Base-by-base conservation (phyloP, 2,888 invertebrate species). In the Acrobasis repandana region DNA sequence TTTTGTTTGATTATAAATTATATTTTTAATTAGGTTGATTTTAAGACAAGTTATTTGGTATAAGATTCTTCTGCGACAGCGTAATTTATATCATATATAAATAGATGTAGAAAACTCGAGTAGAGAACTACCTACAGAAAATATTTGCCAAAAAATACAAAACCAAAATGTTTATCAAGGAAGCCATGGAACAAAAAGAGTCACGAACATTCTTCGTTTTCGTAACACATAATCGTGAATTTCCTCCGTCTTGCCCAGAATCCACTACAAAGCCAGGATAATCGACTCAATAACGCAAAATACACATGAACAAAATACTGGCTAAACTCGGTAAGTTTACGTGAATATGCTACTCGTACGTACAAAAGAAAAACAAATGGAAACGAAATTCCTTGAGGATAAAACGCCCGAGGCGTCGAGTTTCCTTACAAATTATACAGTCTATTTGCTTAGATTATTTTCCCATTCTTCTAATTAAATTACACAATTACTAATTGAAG, bases 401-500 rank as follows among this genome's bases (percentile, higher is more conserved):
- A 54, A 16, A 16, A 34, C 52, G 16, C 52, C 34, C 1, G 3
- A 10, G 52, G 52, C 52, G 34, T 54, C 52, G 52, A 38, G 36
- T 54, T 36, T 36, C 52, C 52, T 54, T 34, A 16, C 52, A n/a
- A 54, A 54, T 36, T 54, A 54, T 36, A 36, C 36, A 18, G 52
- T 34, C 34, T 28, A 54, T 56, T n/a, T 18, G n/a, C 43, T 56
- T 43, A 16, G 56, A 36, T 54, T 38, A n/a, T 34, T 16, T 54
- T 54, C 15, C 16, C 28, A 54, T 54, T 16, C 5, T 50, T 11
- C 33, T 50, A 3, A 15, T 54, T 16, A 36, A 54, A 16, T 36
- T 15, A 18, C n/a, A 11, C 15, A 18, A 46, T 43, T 56, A 56
- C 18, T 56, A 43, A 56, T 43, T 56, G 6, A 16, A 15, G 1